These are phyloP conservation scores for Hydropotes inermis DNA, from an alignment of 2,113 vertebrate genomes.

Conservation along the genomic window DNA sequence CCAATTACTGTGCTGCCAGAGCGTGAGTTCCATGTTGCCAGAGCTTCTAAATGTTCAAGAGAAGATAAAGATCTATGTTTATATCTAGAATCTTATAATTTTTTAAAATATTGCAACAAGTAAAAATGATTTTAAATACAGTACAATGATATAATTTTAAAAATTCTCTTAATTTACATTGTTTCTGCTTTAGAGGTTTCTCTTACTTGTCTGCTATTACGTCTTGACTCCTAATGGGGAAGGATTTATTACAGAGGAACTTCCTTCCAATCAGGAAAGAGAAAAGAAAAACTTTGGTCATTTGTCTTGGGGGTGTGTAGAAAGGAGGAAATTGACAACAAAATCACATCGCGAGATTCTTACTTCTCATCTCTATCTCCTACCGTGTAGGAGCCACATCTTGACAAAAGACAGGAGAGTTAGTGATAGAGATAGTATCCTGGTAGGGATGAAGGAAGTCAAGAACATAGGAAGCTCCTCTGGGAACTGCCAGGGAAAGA, in stretches of 20 bases:
- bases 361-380: not conserved
- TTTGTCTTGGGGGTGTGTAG: not conserved
- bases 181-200: not conserved
- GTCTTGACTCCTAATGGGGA: not conserved
- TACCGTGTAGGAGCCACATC: not conserved
- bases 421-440: not conserved
- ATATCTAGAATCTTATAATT: not conserved
- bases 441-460: not conserved
- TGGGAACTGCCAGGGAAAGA: not conserved
- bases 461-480: not conserved
- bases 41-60: not conserved
- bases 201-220: not conserved
- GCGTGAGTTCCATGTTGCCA: not conserved
- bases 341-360: not conserved
- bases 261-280: not conserved
- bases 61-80: not conserved
- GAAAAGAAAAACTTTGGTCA: not conserved
- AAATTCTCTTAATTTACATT: not conserved
- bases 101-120: not conserved
- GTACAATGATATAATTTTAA: not conserved
- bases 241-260: not conserved
- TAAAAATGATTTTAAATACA: not conserved
- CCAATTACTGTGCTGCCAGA: not conserved
- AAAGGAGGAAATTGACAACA: not conserved
- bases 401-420: not conserved